Evolutionary conservation across 2,888 invertebrate genomes (phyloP).

Genomic region (Macrophya annulata): DNA sequence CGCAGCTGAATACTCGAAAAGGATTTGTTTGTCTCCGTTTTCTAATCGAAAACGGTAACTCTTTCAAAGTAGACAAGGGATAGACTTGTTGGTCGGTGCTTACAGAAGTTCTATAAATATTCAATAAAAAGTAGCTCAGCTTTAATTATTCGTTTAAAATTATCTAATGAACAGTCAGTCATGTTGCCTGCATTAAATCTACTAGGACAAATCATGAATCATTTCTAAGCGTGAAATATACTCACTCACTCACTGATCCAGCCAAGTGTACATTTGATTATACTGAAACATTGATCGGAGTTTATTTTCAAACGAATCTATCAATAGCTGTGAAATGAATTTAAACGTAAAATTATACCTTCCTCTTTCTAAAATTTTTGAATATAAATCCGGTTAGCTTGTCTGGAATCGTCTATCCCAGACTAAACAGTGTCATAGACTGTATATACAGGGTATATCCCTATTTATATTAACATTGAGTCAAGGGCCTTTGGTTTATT

Average conservation of each 20-base stretch:
- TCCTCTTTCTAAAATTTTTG: constrained; percentile 23
- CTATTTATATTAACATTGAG: constrained; percentile 62
- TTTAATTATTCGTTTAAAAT: constrained; percentile 7
- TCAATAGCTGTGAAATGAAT: not conserved
- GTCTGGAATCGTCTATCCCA: constrained; percentile 61
- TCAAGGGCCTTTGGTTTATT: constrained; percentile 60
- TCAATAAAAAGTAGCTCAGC: constrained; percentile 8
- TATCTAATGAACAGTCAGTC: constrained; percentile 20
- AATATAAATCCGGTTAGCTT: constrained; percentile 60
- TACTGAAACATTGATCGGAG: not conserved
- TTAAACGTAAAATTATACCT: not conserved
- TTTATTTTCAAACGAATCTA: not conserved
- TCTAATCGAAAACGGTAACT: constrained; percentile 51
- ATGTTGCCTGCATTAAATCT: not conserved
- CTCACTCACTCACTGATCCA: not conserved
- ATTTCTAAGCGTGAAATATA: not conserved
- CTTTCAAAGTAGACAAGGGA: constrained; percentile 35
- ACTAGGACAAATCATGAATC: constrained; percentile 6
- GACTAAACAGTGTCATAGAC: constrained; percentile 67
- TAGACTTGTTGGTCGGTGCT: not conserved
- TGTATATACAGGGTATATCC: constrained; percentile 56
- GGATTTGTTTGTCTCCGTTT: constrained; percentile 48
- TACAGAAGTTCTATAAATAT: constrained; percentile 1
- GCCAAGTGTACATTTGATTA: not conserved
- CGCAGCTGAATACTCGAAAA: constrained; percentile 59